Evolutionary conservation across 2,888 invertebrate genomes (phyloP).

Genomic region (Callyntrura sp.): DNA sequence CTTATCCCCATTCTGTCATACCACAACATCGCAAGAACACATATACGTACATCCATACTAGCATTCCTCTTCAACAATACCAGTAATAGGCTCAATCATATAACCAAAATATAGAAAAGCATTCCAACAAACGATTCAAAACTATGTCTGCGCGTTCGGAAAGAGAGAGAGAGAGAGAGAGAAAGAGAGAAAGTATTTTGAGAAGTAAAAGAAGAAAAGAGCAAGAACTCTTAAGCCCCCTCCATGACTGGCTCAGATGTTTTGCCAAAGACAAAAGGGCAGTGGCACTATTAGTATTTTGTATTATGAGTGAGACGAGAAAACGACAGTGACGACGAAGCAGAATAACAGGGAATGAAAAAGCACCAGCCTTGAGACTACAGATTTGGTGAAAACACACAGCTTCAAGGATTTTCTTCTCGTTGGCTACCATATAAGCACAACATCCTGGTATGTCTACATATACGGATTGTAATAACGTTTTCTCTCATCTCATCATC

Average conservation of each 20-base stretch:
- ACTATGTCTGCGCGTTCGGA: background rate
- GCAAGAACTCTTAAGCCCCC: constrained; percentile 57
- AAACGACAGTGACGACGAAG: constrained; percentile 20
- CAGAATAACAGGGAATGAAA: background rate
- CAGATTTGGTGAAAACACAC: constrained; percentile 44
- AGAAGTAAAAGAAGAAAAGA: constrained; percentile 57
- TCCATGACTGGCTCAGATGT: constrained; percentile 70
- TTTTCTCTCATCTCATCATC: constrained; percentile 48
- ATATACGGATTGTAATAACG: constrained; percentile 6
- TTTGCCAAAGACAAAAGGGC: constrained; percentile 75
- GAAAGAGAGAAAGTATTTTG: constrained; percentile 9
- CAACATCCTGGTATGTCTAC: background rate
- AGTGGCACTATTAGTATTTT: constrained; percentile 39
- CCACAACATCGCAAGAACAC: background rate
- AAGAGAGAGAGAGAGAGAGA: background rate
- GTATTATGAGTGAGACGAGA: constrained; percentile 28
- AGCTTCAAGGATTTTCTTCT: constrained; percentile 4
- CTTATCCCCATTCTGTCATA: constrained; percentile 8
- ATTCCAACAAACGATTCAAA: background rate
- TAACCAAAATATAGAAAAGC: background rate
- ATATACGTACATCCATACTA: background rate
- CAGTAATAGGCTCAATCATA: background rate
- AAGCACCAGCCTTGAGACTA: constrained; percentile 26
- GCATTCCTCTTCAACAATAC: background rate
- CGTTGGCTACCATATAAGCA: background rate